These are phyloP conservation scores for Xiphophorus hellerii DNA, from an alignment of 2,113 vertebrate genomes.

Conservation along the genomic window DNA sequence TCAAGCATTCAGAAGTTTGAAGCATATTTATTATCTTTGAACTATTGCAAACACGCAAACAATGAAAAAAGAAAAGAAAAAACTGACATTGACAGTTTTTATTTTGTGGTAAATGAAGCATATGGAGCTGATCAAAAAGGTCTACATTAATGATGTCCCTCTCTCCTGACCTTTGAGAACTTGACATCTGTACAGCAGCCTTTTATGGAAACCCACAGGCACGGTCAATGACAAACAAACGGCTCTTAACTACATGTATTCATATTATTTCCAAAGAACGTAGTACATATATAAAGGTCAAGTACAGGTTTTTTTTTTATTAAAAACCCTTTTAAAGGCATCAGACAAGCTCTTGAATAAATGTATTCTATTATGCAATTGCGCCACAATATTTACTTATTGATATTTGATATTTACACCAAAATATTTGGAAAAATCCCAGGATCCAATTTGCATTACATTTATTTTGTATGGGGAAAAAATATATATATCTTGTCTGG, in stretches of 20 bases:
- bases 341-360: not conserved
- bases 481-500: too few relatives aligned
- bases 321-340: not conserved
- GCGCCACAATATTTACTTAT: too few relatives aligned
- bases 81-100: not conserved
- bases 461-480: too few relatives aligned
- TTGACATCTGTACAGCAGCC: constrained; percentile 54
- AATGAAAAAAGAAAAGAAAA: not conserved
- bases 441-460: too few relatives aligned
- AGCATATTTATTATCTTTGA: not conserved
- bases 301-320: too few relatives aligned
- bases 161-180: constrained; percentile 66
- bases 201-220: constrained; percentile 64
- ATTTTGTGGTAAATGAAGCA: constrained; percentile 36
- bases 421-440: too few relatives aligned
- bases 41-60: not conserved
- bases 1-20: not conserved
- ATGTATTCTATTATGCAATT: not conserved
- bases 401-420: too few relatives aligned
- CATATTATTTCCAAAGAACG: not conserved
- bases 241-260: constrained; percentile 1
- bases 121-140: constrained; percentile 68
- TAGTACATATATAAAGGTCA: not conserved
- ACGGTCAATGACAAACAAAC: constrained; percentile 29
- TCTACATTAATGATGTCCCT: constrained; percentile 73